Conservation (phyloP, 2,888 invertebrate species). For the Hypena proboscidalis region DNA sequence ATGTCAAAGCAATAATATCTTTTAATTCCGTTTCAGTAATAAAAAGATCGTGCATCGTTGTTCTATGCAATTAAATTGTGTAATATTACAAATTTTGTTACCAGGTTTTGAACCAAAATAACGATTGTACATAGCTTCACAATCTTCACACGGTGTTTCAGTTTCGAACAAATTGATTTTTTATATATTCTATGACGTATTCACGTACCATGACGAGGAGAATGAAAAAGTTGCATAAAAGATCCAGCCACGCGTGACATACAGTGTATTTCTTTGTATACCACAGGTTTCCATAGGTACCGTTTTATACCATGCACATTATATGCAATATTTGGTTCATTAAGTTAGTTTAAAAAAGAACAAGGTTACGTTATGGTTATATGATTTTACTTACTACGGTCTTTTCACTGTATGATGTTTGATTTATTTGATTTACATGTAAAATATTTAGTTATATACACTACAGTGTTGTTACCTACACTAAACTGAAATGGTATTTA, state of each 20-base stretch:
- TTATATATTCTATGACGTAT: constrained; percentile 41
- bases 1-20: no score
- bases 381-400: no score
- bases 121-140: constrained; percentile 30
- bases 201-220: constrained; percentile 47
- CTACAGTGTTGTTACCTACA: no score
- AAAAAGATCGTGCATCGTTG: no score
- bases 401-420: no score
- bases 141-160: constrained; percentile 36
- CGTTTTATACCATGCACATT: constrained; percentile 1
- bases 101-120: constrained; percentile 3
- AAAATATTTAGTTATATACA: no score
- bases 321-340: constrained; percentile 1
- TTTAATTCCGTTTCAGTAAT: no score
- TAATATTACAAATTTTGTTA: constrained; percentile 9
- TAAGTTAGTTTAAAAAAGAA: no score
- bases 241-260: constrained; percentile 58
- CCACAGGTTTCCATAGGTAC: no score
- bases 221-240: constrained; percentile 59
- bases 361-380: no score
- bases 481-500: no score
- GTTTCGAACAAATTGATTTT: constrained; percentile 28
- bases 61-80: not conserved
- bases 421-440: no score
- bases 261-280: constrained; percentile 42